These are phyloP conservation scores for Empidonax traillii DNA, from an alignment of 2,113 vertebrate genomes.

Conservation along the genomic window DNA sequence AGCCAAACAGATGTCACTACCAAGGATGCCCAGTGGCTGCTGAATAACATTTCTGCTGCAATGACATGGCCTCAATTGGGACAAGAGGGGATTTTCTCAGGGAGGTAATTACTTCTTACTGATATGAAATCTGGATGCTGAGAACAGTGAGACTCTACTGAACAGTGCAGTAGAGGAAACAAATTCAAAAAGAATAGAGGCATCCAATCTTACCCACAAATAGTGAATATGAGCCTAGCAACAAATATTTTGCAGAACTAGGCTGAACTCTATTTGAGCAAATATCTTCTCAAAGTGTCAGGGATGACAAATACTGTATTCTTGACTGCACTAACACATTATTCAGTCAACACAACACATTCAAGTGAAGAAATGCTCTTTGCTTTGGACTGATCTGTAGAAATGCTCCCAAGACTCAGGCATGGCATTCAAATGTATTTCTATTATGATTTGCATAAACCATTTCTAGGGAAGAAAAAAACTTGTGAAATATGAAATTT, in stretches of 20 bases:
- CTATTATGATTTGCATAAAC: constrained; percentile 12
- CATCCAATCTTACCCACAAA: neutral
- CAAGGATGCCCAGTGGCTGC: constrained; percentile 47
- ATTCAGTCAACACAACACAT: constrained; percentile 56
- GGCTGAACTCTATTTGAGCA: constrained; percentile 16
- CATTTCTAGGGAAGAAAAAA: neutral
- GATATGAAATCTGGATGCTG: constrained; percentile 31
- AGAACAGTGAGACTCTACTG: neutral
- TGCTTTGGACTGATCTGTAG: constrained; percentile 24
- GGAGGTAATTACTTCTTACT: constrained; percentile 44
- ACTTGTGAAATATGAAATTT: constrained; percentile 1
- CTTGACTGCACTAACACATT: constrained; percentile 46
- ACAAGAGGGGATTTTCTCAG: constrained; percentile 19
- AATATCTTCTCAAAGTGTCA: constrained; percentile 12
- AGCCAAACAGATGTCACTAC: constrained; percentile 63
- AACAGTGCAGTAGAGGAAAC: neutral
- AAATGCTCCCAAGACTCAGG: constrained; percentile 10
- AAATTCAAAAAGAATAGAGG: neutral
- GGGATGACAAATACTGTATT: constrained; percentile 40
- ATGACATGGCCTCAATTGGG: constrained; percentile 14
- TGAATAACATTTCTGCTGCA: constrained; percentile 53
- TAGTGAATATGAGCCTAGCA: neutral
- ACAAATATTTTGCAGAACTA: constrained; percentile 37
- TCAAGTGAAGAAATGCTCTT: constrained; percentile 29
- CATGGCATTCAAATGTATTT: constrained; percentile 21